These are phyloP conservation scores for Xiphydria camelus DNA, from an alignment of 2,888 invertebrate species.

Conservation along the genomic window DNA sequence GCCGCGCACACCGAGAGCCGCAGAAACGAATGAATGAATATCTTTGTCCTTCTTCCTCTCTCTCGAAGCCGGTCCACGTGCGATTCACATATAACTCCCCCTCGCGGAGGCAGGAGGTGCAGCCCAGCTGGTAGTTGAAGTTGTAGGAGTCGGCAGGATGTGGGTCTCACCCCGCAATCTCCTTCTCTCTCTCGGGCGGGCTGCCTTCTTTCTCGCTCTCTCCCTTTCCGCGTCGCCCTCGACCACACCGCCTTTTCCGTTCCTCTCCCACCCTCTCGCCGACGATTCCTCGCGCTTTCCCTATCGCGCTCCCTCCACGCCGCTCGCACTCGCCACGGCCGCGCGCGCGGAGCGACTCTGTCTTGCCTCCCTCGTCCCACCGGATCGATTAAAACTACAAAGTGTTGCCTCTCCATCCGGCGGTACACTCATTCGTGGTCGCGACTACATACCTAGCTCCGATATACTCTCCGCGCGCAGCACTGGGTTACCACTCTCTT, in stretches of 20 bases:
- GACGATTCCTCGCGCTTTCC: conserved; percentile 10
- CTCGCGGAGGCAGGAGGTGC: conserved; percentile 35
- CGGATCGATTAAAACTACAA: conserved; percentile 56
- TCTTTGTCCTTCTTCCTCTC: conserved; percentile 47
- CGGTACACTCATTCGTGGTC: conserved; percentile 53
- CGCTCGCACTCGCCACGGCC: conserved; percentile 3
- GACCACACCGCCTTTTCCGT: too few relatives aligned
- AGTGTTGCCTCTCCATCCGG: conserved; percentile 50
- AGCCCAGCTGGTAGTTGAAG: conserved; percentile 49
- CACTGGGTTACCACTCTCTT: background rate
- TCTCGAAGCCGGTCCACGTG: conserved; percentile 49
- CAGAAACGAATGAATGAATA: conserved; percentile 51
- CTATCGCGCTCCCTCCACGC: conserved; percentile 12
- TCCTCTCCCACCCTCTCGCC: conserved; percentile 7
- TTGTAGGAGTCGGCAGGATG: conserved; percentile 53
- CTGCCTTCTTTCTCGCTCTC: conserved; percentile 27
- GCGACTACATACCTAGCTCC: conserved; percentile 30
- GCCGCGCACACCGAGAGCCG: conserved; percentile 29
- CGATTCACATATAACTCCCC: conserved; percentile 39
- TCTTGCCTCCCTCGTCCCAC: conserved; percentile 38
- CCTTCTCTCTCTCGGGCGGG: conserved; percentile 36
- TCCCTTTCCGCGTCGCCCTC: conserved; percentile 21
- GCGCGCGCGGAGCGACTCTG: background rate
- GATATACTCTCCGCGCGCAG: background rate
- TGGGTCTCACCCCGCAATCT: conserved; percentile 41